A percentile compares a stretch with the other conserved stretches of the same genome.
These are phyloP conservation scores for Himalopsyche tibetana DNA, from an alignment of 2,888 invertebrate genomes.

Conservation along the genomic window DNA sequence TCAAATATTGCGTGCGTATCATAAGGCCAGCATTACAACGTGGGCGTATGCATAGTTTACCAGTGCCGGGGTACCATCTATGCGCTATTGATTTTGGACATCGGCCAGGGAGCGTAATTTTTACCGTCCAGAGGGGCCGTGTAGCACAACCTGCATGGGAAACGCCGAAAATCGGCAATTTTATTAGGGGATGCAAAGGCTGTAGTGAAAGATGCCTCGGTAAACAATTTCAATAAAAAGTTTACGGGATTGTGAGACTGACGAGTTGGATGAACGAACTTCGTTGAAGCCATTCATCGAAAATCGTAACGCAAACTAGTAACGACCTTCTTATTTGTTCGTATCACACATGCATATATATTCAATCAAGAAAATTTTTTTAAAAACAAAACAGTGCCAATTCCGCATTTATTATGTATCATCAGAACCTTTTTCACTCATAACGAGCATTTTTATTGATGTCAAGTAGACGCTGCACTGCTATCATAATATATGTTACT, in stretches of 20 bases:
- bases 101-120: constrained; percentile 56
- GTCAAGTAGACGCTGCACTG: too few relatives aligned
- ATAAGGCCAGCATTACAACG: not conserved
- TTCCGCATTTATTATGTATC: too few relatives aligned
- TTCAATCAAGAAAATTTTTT: too few relatives aligned
- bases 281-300: not conserved
- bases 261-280: not conserved
- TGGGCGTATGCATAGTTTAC: not conserved
- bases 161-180: constrained; percentile 16
- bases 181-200: constrained; percentile 21
- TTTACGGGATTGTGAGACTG: constrained; percentile 1
- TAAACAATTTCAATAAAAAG: constrained; percentile 14
- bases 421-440: too few relatives aligned
- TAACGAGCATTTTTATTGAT: too few relatives aligned
- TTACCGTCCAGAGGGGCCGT: constrained; percentile 41
- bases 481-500: too few relatives aligned
- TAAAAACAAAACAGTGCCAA: too few relatives aligned
- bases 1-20: not conserved
- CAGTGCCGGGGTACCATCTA: constrained; percentile 6
- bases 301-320: not conserved
- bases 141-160: constrained; percentile 15
- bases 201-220: not conserved
- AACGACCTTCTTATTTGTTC: not conserved
- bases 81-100: constrained; percentile 59
- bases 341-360: too few relatives aligned